Percentiles rank a stretch among this genome's conserved stretches.
phyloP scores from a whole-genome alignment of 1,140 invertebrate species.

The Liolophura sinensis region DNA sequence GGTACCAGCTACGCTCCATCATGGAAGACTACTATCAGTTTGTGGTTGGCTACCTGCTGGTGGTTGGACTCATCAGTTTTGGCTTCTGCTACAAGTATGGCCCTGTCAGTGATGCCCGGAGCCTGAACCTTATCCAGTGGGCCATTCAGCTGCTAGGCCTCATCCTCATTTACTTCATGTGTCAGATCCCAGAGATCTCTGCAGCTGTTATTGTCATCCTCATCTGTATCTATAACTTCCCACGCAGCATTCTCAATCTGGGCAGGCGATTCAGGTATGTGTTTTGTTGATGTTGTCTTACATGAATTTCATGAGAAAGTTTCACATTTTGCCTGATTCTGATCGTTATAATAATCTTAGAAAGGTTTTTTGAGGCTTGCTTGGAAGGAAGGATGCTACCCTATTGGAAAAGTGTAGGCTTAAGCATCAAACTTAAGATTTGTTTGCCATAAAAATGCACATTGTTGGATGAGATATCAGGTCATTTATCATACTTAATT shows the following conservation, averaged over 20 bases:
- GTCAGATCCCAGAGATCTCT: conserved; percentile 76
- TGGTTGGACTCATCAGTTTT: conserved; percentile 78
- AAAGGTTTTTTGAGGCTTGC: too few relatives aligned
- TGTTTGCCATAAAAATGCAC: too few relatives aligned
- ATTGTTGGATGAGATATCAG: too few relatives aligned
- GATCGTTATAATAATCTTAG: too few relatives aligned
- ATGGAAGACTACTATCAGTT: conserved; percentile 71
- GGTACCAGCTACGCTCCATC: conserved; percentile 75
- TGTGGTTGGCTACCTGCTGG: conserved; percentile 75
- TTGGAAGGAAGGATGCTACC: too few relatives aligned
- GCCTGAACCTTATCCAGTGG: conserved; percentile 86
- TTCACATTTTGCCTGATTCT: too few relatives aligned
- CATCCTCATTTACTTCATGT: conserved; percentile 72
- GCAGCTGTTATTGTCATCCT: conserved; percentile 68
- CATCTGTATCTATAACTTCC: conserved; percentile 66
- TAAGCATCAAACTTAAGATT: too few relatives aligned
- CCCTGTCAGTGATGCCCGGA: conserved; percentile 77
- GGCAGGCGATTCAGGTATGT: conserved; percentile 32
- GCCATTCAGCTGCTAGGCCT: conserved; percentile 68
- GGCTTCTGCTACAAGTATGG: conserved; percentile 85
- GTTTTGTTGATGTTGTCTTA: too few relatives aligned
- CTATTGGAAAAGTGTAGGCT: too few relatives aligned
- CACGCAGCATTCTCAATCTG: conserved; percentile 57
- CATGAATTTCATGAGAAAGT: too few relatives aligned
- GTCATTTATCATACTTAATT: too few relatives aligned